Evolutionary conservation across 2,888 invertebrate species (phyloP).

Genomic region (Uloborus plumipes): DNA sequence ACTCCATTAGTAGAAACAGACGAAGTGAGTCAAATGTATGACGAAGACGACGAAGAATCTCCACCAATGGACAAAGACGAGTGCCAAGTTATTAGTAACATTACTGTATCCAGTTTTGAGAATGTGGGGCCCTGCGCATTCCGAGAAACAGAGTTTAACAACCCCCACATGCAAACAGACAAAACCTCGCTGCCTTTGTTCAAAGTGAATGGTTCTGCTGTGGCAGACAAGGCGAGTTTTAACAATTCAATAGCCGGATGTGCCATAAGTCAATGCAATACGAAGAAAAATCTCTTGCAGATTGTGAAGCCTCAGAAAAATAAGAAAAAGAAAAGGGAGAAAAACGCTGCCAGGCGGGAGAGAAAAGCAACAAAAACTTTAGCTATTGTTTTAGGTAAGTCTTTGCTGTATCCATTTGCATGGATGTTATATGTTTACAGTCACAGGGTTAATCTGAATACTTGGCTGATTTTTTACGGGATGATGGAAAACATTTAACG

Average conservation of each 20-base stretch:
- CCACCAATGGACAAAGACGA: slow-evolving; percentile 73
- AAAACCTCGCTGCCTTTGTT: slow-evolving; percentile 14
- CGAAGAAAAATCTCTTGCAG: slow-evolving; percentile 67
- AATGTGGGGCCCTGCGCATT: background rate
- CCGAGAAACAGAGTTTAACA: slow-evolving; percentile 5
- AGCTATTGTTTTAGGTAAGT: slow-evolving; percentile 96
- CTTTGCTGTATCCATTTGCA: too few species aligned
- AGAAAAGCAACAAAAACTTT: slow-evolving; percentile 98
- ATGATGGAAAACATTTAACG: too few species aligned
- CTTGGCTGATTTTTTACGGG: too few species aligned
- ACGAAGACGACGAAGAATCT: slow-evolving; percentile 87
- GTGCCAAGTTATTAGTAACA: slow-evolving; percentile 52
- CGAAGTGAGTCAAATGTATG: slow-evolving; percentile 47
- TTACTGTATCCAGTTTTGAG: slow-evolving; percentile 13
- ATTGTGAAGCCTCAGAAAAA: slow-evolving; percentile 83
- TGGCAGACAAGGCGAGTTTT: slow-evolving; percentile 18
- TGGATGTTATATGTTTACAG: too few species aligned
- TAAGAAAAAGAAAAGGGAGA: slow-evolving; percentile 95
- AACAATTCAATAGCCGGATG: background rate
- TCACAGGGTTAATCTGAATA: too few species aligned
- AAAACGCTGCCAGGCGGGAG: slow-evolving; percentile 93
- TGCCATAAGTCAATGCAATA: slow-evolving; percentile 1
- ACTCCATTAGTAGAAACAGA: slow-evolving; percentile 46
- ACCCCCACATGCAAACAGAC: too few species aligned
- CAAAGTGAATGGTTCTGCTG: slow-evolving; percentile 36